These are phyloP conservation scores for Euphonia xanthogaster DNA, from an alignment of 2,797 vertebrate genomes.

Conservation along the genomic window DNA sequence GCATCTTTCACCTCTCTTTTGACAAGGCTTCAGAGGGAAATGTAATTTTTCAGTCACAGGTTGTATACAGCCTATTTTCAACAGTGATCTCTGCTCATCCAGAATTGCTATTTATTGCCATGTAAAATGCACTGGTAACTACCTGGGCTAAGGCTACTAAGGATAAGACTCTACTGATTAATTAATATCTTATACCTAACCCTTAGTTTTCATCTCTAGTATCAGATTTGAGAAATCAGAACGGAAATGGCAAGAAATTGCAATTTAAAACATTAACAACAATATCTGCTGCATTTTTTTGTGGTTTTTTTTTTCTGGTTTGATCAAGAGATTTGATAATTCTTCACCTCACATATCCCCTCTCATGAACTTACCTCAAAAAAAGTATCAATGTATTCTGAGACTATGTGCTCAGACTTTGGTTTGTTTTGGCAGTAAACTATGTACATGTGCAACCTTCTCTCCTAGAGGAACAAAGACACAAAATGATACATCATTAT, in stretches of 20 bases:
- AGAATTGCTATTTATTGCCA: background rate
- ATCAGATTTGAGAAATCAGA: background rate
- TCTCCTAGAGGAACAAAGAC: slow-evolving; percentile 81
- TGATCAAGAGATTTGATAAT: background rate
- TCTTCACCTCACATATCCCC: background rate
- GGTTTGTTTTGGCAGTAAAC: slow-evolving; percentile 99
- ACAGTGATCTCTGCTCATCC: background rate
- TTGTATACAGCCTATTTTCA: background rate
- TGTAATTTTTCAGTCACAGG: background rate
- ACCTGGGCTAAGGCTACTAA: background rate
- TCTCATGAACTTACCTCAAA: slow-evolving; percentile 86
- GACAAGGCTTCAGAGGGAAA: background rate
- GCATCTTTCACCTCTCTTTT: background rate
- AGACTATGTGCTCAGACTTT: slow-evolving; percentile 98
- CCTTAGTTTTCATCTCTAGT: background rate
- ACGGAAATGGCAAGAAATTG: background rate
- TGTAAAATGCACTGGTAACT: background rate
- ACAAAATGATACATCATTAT: background rate
- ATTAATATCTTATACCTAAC: background rate
- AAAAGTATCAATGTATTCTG: slow-evolving; percentile 97
- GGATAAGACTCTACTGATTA: background rate
- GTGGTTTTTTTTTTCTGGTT: background rate
- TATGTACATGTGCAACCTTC: slow-evolving; percentile 97
- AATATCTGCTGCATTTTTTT: background rate
- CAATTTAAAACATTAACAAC: background rate